These are phyloP conservation scores for Gobionotothen gibberifrons DNA, from an alignment of 2,797 vertebrate genomes.

Conservation along the genomic window DNA sequence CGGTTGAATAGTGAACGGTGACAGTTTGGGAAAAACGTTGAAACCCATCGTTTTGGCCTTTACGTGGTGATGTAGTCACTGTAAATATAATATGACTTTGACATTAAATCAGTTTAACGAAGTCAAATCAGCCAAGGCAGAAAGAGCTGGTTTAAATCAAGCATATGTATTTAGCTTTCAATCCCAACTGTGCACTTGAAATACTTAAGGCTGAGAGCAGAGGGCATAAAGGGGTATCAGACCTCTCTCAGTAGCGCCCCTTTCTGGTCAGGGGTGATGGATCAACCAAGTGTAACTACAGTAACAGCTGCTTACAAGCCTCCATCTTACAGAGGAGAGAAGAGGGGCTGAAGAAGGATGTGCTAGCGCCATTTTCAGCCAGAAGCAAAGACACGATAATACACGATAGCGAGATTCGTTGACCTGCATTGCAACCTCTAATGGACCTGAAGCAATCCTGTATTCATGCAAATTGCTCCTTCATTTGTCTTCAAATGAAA, in stretches of 20 bases:
- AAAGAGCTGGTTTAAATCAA: constrained; percentile 52
- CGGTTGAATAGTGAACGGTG: constrained; percentile 64
- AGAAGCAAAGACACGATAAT: constrained; percentile 21
- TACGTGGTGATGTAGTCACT: constrained; percentile 41
- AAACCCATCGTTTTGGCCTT: constrained; percentile 43
- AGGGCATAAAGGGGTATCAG: constrained; percentile 53
- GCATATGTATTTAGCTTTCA: constrained; percentile 28
- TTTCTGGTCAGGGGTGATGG: constrained; percentile 73
- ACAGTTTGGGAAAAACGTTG: constrained; percentile 47
- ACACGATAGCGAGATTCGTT: constrained; percentile 21
- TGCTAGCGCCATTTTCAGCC: constrained; percentile 75
- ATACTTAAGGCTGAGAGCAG: constrained; percentile 30
- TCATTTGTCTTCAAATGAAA: constrained; percentile 30
- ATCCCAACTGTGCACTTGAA: constrained; percentile 25
- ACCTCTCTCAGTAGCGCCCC: constrained; percentile 77
- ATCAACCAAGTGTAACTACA: constrained; percentile 65
- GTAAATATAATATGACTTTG: constrained; percentile 57
- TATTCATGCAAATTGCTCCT: constrained; percentile 11
- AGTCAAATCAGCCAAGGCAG: constrained; percentile 57
- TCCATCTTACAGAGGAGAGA: constrained; percentile 77
- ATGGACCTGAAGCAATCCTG: constrained; percentile 14
- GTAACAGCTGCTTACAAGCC: constrained; percentile 79
- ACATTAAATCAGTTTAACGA: constrained; percentile 65
- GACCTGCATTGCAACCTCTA: constrained; percentile 5
- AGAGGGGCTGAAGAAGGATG: constrained; percentile 61